Base-by-base conservation (phyloP, 1,140 invertebrate species). In the Semibalanus balanoides region DNA sequence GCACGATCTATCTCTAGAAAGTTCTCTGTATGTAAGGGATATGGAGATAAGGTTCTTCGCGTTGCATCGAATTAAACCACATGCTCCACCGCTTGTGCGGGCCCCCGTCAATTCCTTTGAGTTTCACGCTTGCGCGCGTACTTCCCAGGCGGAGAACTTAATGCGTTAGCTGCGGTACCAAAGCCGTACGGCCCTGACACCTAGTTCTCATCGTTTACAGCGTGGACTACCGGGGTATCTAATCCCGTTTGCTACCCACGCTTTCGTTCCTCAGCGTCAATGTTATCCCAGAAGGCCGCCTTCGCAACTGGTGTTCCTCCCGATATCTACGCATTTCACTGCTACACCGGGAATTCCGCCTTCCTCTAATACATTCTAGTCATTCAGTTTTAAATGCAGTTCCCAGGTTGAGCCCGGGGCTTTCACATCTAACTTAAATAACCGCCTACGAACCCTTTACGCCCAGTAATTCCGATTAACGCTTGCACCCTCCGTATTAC, bases 61-160 rank as follows among this genome's bases (percentile, higher is more conserved):
- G 83, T 83, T 78, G 74, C 83, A 80, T 85, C 85, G 84, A 86
- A 85, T 85, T 85, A 85, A 85, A 84, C 84, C 83, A 85, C 84
- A 85, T 85, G 79, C 78, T 85, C 84, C 84, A 84, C 84, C 83
- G 82, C 84, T 85, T 85, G 84, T 85, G 84, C 84, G 82, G 81
- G 83, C 77, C 83, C 81, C 84, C 83, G 84, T 84, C 84, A 85
- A 84, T 84, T 83, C 81, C 76, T 83, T 84, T 83, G 80, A 83
- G 82, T 84, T 84, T 84, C 73, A 82, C 25, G 31, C 83, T 85
- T 85, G 84, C 84, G 84, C 78, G 72, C 82, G 82, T 85, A 86
- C 80, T 85, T 80, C 82, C 81, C 83, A 86, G 85, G 84, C 81
- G 84, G 84, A 74, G 25, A 74, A 79, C 80, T 85, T 86, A 83